These are phyloP conservation scores for Pygmarrhopalites habei DNA, from an alignment of 1,140 invertebrate genomes.

Conservation along the genomic window DNA sequence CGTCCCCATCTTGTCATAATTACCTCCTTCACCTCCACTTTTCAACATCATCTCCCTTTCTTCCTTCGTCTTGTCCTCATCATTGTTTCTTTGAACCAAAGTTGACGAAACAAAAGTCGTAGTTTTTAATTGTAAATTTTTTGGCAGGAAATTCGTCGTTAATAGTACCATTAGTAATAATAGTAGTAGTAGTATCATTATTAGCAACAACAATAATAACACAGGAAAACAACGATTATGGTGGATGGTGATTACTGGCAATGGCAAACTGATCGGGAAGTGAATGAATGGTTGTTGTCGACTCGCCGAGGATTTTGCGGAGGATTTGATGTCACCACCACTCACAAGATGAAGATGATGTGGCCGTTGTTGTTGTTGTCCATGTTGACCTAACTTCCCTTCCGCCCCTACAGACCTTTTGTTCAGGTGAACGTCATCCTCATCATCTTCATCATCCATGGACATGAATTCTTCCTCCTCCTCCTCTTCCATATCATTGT, in stretches of 20 bases:
- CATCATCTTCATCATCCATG: too few relatives aligned
- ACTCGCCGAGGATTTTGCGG: slow-evolving; percentile 5
- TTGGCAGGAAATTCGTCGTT: slow-evolving; percentile 14
- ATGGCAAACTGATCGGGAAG: neutral
- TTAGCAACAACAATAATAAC: slow-evolving; percentile 5
- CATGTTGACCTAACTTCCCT: too few relatives aligned
- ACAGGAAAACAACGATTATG: neutral
- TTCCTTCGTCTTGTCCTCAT: neutral
- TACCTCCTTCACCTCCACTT: too few relatives aligned
- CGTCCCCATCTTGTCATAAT: too few relatives aligned
- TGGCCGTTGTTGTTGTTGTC: too few relatives aligned
- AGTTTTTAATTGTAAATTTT: neutral
- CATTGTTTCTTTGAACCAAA: neutral
- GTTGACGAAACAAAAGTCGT: neutral
- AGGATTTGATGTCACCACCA: neutral
- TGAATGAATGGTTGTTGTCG: neutral
- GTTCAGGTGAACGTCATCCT: too few relatives aligned
- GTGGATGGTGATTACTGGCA: slow-evolving; percentile 1
- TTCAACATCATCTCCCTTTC: too few relatives aligned
- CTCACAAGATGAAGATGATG: too few relatives aligned
- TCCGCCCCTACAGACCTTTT: too few relatives aligned
- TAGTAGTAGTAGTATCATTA: slow-evolving; percentile 1
- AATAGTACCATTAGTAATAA: slow-evolving; percentile 9
- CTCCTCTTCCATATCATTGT: too few relatives aligned
- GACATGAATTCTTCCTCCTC: too few relatives aligned